Evolutionary conservation across 2,113 vertebrate species (phyloP).

Genomic region (Podarcis raffonei): DNA sequence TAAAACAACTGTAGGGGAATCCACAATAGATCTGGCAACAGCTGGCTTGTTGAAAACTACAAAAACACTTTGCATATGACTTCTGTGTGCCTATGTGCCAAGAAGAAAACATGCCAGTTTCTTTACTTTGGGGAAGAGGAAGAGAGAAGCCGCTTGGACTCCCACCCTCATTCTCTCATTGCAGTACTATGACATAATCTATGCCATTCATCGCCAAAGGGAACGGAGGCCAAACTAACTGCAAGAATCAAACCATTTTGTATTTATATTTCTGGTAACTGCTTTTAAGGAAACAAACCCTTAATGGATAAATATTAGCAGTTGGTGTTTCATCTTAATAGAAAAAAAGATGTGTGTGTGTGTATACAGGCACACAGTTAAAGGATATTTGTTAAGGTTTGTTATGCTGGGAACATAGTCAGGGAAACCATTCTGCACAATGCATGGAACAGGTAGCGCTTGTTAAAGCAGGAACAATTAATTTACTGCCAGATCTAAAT

Average conservation of each 20-base stretch:
- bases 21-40: conserved; percentile 49
- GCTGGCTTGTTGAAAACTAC: conserved; percentile 34
- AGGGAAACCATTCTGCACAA: not conserved
- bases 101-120: conserved; percentile 16
- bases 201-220: not conserved
- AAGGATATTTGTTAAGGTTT: not conserved
- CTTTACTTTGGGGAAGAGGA: not conserved
- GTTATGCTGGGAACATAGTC: not conserved
- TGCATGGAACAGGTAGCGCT: not conserved
- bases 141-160: not conserved
- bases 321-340: not conserved
- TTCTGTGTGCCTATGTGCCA: conserved; percentile 22
- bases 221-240: not conserved
- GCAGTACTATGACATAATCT: not conserved
- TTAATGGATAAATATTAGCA: not conserved
- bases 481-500: not conserved
- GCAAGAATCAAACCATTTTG: too few relatives aligned
- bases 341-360: not conserved
- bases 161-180: not conserved
- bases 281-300: not conserved
- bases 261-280: too few relatives aligned
- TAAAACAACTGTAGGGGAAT: conserved; percentile 60
- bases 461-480: not conserved
- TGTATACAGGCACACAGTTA: not conserved
- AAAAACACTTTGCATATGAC: conserved; percentile 16